Base-by-base conservation (phyloP, 1,140 invertebrate species). In the Eumaeus atala region DNA sequence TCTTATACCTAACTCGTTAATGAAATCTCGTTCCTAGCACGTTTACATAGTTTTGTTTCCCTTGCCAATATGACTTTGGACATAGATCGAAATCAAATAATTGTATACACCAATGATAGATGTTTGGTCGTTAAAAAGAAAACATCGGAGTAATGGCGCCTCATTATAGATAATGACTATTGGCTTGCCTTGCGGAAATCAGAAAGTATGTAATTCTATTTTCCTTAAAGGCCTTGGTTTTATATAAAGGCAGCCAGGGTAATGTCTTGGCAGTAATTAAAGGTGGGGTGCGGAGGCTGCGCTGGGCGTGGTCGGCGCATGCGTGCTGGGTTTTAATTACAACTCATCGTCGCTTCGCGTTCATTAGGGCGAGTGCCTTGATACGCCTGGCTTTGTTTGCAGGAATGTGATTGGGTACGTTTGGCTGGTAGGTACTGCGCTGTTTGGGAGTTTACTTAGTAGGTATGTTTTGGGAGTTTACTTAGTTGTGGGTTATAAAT, bases 221-320 rank as follows among this genome's bases (percentile, higher is more conserved):
- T 59, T 56, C 56, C 56, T 65, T 56, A 70, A 61, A 64, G 63
- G 62, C 56, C 21, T 28, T 6, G 21, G 21, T 63, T 62, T 72
- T 73, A 77, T 67, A 70, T 77, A 70, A 65, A 64, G 66, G 67
- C 70, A 80, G 77, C 74, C 77, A 73, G 78, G 72, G 78, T 85
- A 81, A 84, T 84, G 78, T 85, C 77, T 81, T 77, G 80, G 74
- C 70, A 77, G 82, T 85, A 84, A 85, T 85, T 85, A 85, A 85
- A 77, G 67, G 70, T 59, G 60, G 66, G 59, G 59, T 48, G 35
- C 51, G 73, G 77, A 80, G 75, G 78, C 74, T 80, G 79, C 62
- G 71, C 53, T 73, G 80, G 83, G 83, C 83, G 83, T 74, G 81
- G 77, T 61, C 48, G 57, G 70, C 81, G 83, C 83, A 82, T 82